Conservation (phyloP, 2,797 vertebrate genomes). For the Pachyuromys duprasi region DNA sequence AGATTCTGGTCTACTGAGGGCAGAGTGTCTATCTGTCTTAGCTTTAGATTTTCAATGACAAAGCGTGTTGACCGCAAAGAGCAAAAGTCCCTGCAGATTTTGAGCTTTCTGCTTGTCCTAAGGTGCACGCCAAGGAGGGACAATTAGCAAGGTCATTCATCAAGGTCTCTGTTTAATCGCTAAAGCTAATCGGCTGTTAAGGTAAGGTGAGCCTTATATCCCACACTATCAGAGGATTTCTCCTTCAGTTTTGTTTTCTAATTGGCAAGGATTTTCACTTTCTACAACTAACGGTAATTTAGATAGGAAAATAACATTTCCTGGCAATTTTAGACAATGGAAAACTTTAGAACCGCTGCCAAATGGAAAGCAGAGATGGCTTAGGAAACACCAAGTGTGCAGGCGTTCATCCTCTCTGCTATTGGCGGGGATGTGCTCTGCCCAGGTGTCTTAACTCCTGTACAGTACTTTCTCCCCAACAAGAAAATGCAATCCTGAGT, state of each 20-base stretch:
- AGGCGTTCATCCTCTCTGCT: neutral
- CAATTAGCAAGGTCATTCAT: conserved; percentile 74
- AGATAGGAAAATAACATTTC: conserved; percentile 5
- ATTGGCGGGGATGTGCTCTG: neutral
- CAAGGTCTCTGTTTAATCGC: conserved; percentile 76
- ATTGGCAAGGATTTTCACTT: neutral
- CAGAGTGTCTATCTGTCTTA: neutral
- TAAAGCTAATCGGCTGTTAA: conserved; percentile 80
- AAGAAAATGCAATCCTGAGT: neutral
- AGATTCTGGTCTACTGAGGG: neutral
- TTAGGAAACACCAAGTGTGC: neutral
- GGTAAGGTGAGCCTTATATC: conserved; percentile 72
- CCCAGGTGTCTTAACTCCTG: neutral
- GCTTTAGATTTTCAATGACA: neutral
- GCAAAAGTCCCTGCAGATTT: conserved; percentile 1
- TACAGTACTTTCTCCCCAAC: neutral
- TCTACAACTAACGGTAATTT: neutral
- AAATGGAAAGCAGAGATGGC: neutral
- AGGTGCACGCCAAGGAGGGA: conserved; percentile 53
- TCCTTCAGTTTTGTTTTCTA: conserved; percentile 24
- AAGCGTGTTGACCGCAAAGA: neutral
- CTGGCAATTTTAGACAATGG: neutral
- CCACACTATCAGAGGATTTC: neutral
- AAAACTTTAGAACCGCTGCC: conserved; percentile 25
- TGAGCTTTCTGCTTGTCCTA: conserved; percentile 48